phyloP scores from a whole-genome alignment of 1,140 invertebrate genomes.

The Diploscapter pachys region DNA sequence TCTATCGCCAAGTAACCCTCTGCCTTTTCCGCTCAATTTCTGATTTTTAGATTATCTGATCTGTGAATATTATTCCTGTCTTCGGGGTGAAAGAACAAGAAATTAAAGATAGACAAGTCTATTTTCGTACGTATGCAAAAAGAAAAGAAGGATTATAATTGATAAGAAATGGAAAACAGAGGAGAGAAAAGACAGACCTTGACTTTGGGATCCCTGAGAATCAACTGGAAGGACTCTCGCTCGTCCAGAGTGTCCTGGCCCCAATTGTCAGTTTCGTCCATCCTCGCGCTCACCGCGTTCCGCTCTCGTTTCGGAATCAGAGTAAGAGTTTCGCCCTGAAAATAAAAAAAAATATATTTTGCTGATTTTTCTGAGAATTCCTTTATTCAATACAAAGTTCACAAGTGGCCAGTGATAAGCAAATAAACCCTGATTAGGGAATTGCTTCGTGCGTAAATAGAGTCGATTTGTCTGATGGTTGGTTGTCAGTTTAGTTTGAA shows the following conservation, averaged over 20 bases:
- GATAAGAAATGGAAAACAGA: conserved; percentile 7
- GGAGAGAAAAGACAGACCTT: conserved; percentile 37
- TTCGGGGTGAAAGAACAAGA: too few species aligned
- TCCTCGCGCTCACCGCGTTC: conserved; percentile 46
- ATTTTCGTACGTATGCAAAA: conserved; percentile 14
- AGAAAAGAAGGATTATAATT: conserved; percentile 1
- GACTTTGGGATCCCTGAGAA: conserved; percentile 38
- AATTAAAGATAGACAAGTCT: neutral
- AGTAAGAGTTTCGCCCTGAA: conserved; percentile 15
- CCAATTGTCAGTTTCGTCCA: conserved; percentile 53
- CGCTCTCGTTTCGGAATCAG: conserved; percentile 43
- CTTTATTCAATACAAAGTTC: too few species aligned
- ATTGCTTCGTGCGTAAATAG: too few species aligned
- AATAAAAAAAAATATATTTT: neutral
- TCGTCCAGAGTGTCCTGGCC: conserved; percentile 47
- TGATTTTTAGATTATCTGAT: too few species aligned
- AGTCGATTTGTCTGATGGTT: too few species aligned
- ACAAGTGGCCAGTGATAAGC: too few species aligned
- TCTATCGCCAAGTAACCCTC: too few species aligned
- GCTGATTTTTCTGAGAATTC: too few species aligned
- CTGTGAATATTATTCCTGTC: too few species aligned
- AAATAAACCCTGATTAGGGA: too few species aligned
- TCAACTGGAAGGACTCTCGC: conserved; percentile 42
- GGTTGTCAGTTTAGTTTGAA: too few species aligned
- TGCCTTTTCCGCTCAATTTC: too few species aligned